These are phyloP conservation scores for Chaunax sp. DNA, from an alignment of 2,797 vertebrate species.

Conservation along the genomic window DNA sequence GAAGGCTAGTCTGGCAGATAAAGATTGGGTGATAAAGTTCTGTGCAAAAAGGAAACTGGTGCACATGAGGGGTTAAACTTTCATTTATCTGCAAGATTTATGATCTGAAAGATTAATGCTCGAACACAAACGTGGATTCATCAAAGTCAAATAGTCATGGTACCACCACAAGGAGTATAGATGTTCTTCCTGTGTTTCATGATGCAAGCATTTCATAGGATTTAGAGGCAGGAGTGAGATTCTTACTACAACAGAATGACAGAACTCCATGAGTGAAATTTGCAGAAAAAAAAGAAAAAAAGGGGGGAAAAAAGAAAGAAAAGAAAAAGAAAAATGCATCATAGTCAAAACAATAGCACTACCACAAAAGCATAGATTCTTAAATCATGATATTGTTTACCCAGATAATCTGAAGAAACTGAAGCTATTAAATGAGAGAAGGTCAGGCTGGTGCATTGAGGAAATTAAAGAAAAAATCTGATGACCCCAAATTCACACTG, in stretches of 20 bases:
- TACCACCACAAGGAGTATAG: slow-evolving; percentile 15
- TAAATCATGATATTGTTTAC: slow-evolving; percentile 43
- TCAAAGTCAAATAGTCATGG: slow-evolving; percentile 37
- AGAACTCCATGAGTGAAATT: slow-evolving; percentile 38
- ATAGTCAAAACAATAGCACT: slow-evolving; percentile 43
- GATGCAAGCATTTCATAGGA: slow-evolving; percentile 14
- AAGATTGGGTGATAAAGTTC: slow-evolving; percentile 46
- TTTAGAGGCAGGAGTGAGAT: slow-evolving; percentile 5
- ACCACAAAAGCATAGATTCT: slow-evolving; percentile 43
- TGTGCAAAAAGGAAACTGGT: slow-evolving; percentile 14
- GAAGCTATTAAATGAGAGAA: slow-evolving; percentile 44
- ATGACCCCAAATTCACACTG: slow-evolving; percentile 26
- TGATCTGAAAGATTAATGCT: slow-evolving; percentile 40
- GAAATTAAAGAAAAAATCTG: slow-evolving; percentile 42
- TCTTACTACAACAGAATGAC: slow-evolving; percentile 5
- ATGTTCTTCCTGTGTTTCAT: too few relatives aligned
- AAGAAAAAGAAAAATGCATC: slow-evolving; percentile 23
- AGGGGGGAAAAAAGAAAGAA: too few relatives aligned
- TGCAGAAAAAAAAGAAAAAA: neutral
- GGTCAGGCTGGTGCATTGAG: slow-evolving; percentile 27
- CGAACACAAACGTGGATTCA: slow-evolving; percentile 29
- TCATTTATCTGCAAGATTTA: slow-evolving; percentile 17
- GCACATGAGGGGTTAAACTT: slow-evolving; percentile 27
- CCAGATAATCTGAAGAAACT: slow-evolving; percentile 43
- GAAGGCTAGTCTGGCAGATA: slow-evolving; percentile 11